phyloP scores from a whole-genome alignment of 2,888 invertebrate species.

The Acanthosepion esculentum region DNA sequence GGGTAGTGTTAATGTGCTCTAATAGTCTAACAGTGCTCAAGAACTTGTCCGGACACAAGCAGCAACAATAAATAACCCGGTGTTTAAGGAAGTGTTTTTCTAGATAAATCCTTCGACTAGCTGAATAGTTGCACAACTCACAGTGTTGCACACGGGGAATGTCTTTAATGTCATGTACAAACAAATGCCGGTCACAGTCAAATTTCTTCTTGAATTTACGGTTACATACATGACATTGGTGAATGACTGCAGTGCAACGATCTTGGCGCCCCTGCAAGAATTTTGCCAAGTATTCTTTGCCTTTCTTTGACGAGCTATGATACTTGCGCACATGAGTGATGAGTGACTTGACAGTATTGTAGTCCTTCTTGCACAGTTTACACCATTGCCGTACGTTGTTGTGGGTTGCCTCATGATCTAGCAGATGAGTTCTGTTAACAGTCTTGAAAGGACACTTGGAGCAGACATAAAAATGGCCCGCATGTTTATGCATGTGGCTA shows the following conservation, averaged over 20 bases:
- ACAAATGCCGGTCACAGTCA: conserved; percentile 73
- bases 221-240: conserved; percentile 74
- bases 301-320: conserved; percentile 62
- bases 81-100: conserved; percentile 73
- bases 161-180: conserved; percentile 71
- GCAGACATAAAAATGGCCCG: conserved; percentile 73
- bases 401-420: conserved; percentile 73
- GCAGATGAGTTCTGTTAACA: conserved; percentile 72
- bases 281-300: conserved; percentile 62
- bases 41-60: conserved; percentile 57
- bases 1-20: conserved; percentile 63
- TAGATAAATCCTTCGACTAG: conserved; percentile 69
- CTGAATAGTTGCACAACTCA: conserved; percentile 71
- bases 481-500: conserved; percentile 74
- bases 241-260: conserved; percentile 67
- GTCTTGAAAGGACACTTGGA: conserved; percentile 70
- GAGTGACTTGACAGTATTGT: conserved; percentile 73
- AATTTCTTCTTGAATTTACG: conserved; percentile 74
- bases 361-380: conserved; percentile 71
- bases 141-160: conserved; percentile 68
- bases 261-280: conserved; percentile 63
- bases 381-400: conserved; percentile 65
- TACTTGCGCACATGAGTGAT: conserved; percentile 73
- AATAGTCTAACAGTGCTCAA: conserved; percentile 67
- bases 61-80: conserved; percentile 66